Base-by-base conservation (phyloP, 2,797 vertebrate species). In the Schizopygopsis pylzovi region DNA sequence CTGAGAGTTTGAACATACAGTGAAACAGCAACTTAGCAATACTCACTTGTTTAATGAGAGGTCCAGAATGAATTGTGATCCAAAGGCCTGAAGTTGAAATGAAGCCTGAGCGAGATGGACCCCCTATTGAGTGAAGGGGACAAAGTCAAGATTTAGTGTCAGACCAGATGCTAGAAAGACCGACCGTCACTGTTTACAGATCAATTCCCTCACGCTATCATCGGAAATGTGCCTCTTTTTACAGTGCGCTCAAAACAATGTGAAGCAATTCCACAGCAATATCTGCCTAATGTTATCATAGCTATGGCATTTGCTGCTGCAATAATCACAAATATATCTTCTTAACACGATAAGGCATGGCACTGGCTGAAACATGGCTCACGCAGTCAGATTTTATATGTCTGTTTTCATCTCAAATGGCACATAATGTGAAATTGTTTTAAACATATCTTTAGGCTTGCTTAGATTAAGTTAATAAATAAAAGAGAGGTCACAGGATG, bases 51-150 rank as follows among this genome's bases (percentile, higher is more conserved):
- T 99, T 93, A 99, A 73, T 33, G 94, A 92, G 81, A 99, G 95
- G 93, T 99, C 98, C 94, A 99, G 95, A 94, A 98, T 95, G 93
- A 98, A 98, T 92, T 93, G 96, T 91, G 96, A 96, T 85, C 96
- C 97, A 90, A 99, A 99, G 72, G 98, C 98, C 89, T 99, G 97
- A 88, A 99, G 96, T 91, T 99, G 97, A 95, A 99, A 99, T 92
- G 96, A 98, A 91, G 96, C 95, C 91, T 98, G 97, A 90, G 98
- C 96, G 86, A 99, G 96, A 93, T 99, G 98, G 87, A 98, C 94
- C 78, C 94, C 95, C 98, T 99, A 90, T 88, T 91, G 72, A 92
- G 78, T 89, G 41, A 25, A 81, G 41, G 39, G n/a, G 25, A 5
- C 52, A 28, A 61, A 54, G 33, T 13, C 1, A 25, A 37, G 41